Base-by-base conservation (phyloP, 2,113 vertebrate genomes). In the Numida meleagris region DNA sequence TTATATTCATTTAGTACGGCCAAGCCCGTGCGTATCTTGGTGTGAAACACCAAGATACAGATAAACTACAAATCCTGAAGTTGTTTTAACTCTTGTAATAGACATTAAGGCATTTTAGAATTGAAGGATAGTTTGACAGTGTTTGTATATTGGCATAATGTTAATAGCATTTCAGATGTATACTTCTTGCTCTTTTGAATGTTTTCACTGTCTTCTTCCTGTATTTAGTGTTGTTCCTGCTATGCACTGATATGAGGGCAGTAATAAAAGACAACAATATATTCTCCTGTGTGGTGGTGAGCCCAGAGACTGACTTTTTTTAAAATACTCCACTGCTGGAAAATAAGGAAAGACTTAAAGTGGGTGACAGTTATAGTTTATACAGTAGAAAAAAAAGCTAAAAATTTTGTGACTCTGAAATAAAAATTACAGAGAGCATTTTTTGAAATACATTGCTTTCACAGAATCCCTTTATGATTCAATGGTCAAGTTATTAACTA, bases 401-500 rank as follows among this genome's bases (percentile, higher is more conserved):
- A 57, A 94, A 95, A 45, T 23, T 81, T 17, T 34, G 16, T 83
- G 58, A 67, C 75, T 89, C 83, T 88, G 74, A 89, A 67, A 68
- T 74, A 79, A 75, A 40, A 74, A 73, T 63, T 84, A 38, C 67
- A 71, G 82, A 78, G 59, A 68, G 43, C 43, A 40, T 73, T 94
- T 94, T 95, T 84, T 88, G 67, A 93, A 80, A 83, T 82, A 83
- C 57, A 57, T 34, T 92, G 40, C 63, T 83, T 91, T 68, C 57
- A 79, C 68, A 61, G 65, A 84, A 88, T 90, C 42, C 75, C 59
- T 45, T 63, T 51, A 94, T 55, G 43, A 50, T 88, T 82, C 45
- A 85, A 10, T 3, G 1, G 86, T 91, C 45, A 73, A 43, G 57
- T 83, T 94, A 68, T 96, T 97, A 96, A 96, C 84, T 31, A 90